These are phyloP conservation scores for Acanthoscelides obtectus DNA, from an alignment of 2,888 invertebrate species.

Conservation along the genomic window DNA sequence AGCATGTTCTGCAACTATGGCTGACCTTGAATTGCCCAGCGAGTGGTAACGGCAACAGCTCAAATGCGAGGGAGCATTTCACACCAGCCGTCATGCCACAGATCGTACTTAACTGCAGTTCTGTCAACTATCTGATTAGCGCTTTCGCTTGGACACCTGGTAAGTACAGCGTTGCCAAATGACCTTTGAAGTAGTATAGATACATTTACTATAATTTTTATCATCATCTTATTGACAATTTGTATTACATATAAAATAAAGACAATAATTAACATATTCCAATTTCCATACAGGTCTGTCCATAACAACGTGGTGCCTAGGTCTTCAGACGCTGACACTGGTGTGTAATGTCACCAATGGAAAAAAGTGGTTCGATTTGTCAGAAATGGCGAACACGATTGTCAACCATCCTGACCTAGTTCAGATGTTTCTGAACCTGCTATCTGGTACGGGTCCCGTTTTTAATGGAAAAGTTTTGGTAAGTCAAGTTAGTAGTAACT, in stretches of 20 bases:
- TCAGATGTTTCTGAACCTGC: conserved; percentile 61
- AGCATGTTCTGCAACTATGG: conserved; percentile 66
- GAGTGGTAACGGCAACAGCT: neutral
- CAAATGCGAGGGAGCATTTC: conserved; percentile 49
- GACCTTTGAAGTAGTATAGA: too few relatives aligned
- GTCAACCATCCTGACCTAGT: conserved; percentile 64
- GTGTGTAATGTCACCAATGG: conserved; percentile 59
- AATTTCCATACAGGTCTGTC: conserved; percentile 51
- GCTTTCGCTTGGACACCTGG: conserved; percentile 60
- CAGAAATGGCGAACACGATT: conserved; percentile 59
- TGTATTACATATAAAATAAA: too few relatives aligned
- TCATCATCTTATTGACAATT: too few relatives aligned
- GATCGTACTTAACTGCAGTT: conserved; percentile 60
- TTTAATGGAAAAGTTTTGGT: conserved; percentile 52
- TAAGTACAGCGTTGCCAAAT: neutral
- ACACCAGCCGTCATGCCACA: conserved; percentile 57
- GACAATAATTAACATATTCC: neutral
- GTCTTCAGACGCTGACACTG: conserved; percentile 70
- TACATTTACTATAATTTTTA: too few relatives aligned
- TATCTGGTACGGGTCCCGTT: conserved; percentile 60
- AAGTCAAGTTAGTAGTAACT: conserved; percentile 37
- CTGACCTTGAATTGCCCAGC: conserved; percentile 78
- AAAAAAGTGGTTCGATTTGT: conserved; percentile 28
- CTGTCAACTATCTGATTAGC: conserved; percentile 61
- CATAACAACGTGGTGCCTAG: conserved; percentile 73